Conservation (phyloP, 2,797 vertebrate species). For the Forpus xanthops region DNA sequence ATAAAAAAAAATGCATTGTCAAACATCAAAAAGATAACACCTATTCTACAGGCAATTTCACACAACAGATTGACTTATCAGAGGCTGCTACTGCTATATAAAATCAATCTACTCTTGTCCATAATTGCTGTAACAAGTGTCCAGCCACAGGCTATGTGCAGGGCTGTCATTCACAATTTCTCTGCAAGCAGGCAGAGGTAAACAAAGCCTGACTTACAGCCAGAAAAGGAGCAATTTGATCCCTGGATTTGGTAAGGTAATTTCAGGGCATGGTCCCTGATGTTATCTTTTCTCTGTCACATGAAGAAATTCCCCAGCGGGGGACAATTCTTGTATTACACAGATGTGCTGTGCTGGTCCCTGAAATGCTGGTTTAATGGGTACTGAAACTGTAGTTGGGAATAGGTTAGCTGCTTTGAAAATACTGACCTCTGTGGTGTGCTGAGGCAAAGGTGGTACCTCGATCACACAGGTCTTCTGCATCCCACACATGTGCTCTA, state of each 20-base stretch:
- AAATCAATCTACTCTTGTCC: not conserved
- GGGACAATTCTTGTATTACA: not conserved
- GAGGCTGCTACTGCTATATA: not conserved
- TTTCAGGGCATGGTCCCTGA: not conserved
- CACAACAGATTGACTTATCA: not conserved
- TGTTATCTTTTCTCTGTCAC: not conserved
- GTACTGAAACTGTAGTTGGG: not conserved
- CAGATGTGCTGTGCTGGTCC: not conserved
- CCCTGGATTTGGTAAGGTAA: not conserved
- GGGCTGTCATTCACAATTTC: not conserved
- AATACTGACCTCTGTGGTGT: not conserved
- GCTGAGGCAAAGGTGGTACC: not conserved
- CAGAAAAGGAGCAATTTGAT: not conserved
- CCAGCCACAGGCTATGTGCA: not conserved
- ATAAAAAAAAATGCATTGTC: not conserved
- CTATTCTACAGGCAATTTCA: not conserved
- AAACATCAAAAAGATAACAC: not conserved
- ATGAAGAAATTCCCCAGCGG: rapidly evolving
- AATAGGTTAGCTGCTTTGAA: not conserved
- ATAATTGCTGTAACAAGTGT: not conserved
- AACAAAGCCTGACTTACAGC: not conserved
- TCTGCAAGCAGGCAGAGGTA: not conserved
- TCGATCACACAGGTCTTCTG: not conserved
- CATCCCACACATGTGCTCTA: rapidly evolving
- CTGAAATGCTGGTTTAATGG: not conserved